A percentile compares a stretch with the other conserved stretches of the same genome.
Evolutionary conservation across 1,140 invertebrate species (phyloP).

Genomic region (Brachionus rotundiformis): DNA sequence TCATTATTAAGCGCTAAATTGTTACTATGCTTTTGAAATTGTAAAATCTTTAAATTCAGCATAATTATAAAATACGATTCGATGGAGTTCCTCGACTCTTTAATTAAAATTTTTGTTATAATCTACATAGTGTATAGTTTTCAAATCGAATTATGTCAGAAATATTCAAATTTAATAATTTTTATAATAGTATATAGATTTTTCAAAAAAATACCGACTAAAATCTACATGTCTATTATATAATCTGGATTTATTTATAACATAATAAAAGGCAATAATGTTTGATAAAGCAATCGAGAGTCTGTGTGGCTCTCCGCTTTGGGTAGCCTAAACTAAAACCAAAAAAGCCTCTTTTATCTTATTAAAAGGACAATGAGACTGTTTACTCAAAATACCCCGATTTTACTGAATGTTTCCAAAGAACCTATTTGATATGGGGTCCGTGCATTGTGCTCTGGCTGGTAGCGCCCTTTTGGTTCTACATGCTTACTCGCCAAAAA

Average conservation of each 20-base stretch:
- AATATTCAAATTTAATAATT: background rate
- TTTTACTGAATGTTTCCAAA: conserved; percentile 49
- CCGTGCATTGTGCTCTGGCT: conserved; percentile 32
- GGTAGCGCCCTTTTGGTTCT: conserved; percentile 47
- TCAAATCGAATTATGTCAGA: background rate
- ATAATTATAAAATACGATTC: background rate
- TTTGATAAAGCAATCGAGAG: background rate
- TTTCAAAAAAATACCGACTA: background rate
- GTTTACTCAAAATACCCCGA: conserved; percentile 39
- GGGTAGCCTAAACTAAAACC: background rate
- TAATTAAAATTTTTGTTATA: background rate
- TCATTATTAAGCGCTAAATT: background rate
- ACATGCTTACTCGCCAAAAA: conserved; percentile 41
- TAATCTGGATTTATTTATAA: background rate
- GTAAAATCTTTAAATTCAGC: background rate
- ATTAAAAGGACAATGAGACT: conserved; percentile 23
- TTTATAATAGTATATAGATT: background rate
- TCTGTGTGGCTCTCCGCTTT: conserved; percentile 17
- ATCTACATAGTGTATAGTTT: background rate
- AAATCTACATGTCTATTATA: background rate
- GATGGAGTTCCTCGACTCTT: background rate
- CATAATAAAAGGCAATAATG: background rate
- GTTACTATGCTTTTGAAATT: background rate
- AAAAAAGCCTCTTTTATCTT: background rate
- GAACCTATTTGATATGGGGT: conserved; percentile 16